Conservation (phyloP, 2,797 vertebrate genomes). For the Periophthalmus magnuspinnatus region DNA sequence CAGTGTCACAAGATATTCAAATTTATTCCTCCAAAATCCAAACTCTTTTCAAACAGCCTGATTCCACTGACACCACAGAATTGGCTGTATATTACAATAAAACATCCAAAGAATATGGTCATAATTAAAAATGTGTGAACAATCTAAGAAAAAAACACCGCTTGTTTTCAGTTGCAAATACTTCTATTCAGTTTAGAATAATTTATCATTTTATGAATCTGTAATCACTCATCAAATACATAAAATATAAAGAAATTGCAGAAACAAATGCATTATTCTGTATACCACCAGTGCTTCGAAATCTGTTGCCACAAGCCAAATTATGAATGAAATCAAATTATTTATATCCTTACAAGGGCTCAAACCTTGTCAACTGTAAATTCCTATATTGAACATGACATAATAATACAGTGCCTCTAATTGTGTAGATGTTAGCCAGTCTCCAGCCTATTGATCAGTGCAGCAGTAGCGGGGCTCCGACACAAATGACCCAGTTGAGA, state of each 20-base stretch:
- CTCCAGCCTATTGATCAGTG: constrained; percentile 7
- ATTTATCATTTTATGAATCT: no score
- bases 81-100: neutral
- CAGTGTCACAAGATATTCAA: neutral
- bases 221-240: no score
- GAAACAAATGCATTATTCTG: no score
- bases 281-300: no score
- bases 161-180: neutral
- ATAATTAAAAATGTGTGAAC: no score
- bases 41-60: neutral
- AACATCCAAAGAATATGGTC: neutral
- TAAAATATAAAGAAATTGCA: no score
- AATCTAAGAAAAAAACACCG: no score
- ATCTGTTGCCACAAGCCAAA: no score
- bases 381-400: neutral
- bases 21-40: neutral
- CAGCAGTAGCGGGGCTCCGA: neutral
- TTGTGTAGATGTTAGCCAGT: neutral
- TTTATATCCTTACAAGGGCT: neutral
- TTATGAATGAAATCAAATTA: neutral
- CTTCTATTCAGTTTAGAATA: neutral
- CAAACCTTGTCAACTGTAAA: neutral
- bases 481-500: constrained; percentile 1
- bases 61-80: neutral
- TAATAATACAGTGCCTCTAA: neutral